A percentile compares a stretch with the other conserved stretches of the same genome.
Evolutionary conservation across 2,888 invertebrate species (phyloP).

Genomic region (Pachliopta kotzebuea): DNA sequence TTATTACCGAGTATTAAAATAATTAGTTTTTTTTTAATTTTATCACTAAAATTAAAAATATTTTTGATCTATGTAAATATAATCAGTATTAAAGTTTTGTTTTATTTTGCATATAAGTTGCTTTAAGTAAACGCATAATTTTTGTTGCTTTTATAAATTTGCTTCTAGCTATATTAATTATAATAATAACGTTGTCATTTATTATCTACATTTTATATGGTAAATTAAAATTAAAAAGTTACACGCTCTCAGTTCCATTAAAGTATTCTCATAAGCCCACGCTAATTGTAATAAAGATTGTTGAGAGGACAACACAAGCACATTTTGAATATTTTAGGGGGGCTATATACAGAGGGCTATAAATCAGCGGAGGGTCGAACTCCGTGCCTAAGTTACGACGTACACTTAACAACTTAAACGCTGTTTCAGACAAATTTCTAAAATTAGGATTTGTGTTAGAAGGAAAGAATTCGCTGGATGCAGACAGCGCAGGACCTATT

Average conservation of each 20-base stretch:
- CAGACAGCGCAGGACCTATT: too few relatives aligned
- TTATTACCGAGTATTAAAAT: too few relatives aligned
- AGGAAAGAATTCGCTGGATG: too few relatives aligned
- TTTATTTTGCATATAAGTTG: too few relatives aligned
- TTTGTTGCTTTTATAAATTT: not conserved
- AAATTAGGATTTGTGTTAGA: too few relatives aligned
- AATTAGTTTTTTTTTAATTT: too few relatives aligned
- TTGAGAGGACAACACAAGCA: constrained; percentile 57
- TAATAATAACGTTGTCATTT: too few relatives aligned
- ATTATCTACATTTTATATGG: not conserved
- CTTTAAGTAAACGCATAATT: too few relatives aligned
- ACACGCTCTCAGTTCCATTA: constrained; percentile 42
- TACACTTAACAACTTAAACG: constrained; percentile 34
- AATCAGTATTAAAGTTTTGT: too few relatives aligned
- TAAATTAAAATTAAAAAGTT: constrained; percentile 28
- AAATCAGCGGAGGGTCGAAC: constrained; percentile 71
- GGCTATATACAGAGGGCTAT: constrained; percentile 65
- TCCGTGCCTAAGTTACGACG: constrained; percentile 49
- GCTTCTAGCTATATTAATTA: too few relatives aligned
- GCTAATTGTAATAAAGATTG: constrained; percentile 68
- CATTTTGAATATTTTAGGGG: constrained; percentile 75
- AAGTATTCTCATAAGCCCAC: constrained; percentile 57
- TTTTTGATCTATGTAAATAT: too few relatives aligned
- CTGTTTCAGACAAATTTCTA: not conserved
- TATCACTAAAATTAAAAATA: too few relatives aligned